phyloP scores from a whole-genome alignment of 1,140 invertebrate species.

The Leptinotarsa undecemlineata region DNA sequence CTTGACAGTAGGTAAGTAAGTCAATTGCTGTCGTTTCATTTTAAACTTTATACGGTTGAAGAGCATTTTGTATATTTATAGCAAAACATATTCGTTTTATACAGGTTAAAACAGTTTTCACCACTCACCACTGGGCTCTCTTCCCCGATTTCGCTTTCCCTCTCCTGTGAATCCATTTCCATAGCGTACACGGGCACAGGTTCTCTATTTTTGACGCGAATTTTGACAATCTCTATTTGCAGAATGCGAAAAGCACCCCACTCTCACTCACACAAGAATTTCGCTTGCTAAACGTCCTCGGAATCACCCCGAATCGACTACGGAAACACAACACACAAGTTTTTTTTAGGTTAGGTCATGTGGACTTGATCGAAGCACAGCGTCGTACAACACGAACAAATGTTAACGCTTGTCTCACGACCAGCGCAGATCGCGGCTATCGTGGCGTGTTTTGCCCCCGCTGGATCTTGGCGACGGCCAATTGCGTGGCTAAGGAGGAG shows the following conservation, averaged over 20 bases:
- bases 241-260: constrained; percentile 53
- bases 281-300: not conserved
- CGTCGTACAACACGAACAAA: constrained; percentile 11
- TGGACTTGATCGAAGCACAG: constrained; percentile 23
- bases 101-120: not conserved
- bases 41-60: too few relatives aligned
- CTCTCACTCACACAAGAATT: constrained; percentile 37
- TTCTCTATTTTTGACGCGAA: constrained; percentile 88
- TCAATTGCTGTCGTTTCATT: too few relatives aligned
- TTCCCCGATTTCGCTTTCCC: constrained; percentile 73
- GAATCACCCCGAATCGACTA: constrained; percentile 16
- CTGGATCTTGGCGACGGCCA: not conserved
- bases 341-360: constrained; percentile 26
- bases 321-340: constrained; percentile 10
- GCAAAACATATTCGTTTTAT: too few relatives aligned
- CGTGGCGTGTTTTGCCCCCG: constrained; percentile 27
- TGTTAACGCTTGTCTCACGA: constrained; percentile 20
- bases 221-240: constrained; percentile 69
- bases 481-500: constrained; percentile 48
- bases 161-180: constrained; percentile 76
- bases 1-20: too few relatives aligned
- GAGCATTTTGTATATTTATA: too few relatives aligned
- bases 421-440: constrained; percentile 16
- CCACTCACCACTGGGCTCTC: constrained; percentile 63
- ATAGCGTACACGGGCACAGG: constrained; percentile 83